These are phyloP conservation scores for Lathamus discolor DNA, from an alignment of 2,113 vertebrate genomes.

Conservation along the genomic window DNA sequence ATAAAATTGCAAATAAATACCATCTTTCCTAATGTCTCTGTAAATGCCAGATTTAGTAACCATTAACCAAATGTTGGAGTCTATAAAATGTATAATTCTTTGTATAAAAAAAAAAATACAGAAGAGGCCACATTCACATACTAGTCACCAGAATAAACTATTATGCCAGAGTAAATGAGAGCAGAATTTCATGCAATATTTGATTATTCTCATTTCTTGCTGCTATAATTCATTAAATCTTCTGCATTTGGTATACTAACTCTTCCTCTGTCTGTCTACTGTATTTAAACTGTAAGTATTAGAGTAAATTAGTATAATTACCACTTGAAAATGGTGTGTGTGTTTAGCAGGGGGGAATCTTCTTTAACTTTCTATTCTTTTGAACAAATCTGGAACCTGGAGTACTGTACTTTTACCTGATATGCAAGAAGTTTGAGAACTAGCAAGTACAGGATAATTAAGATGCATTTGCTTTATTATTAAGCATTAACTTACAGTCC, in stretches of 20 bases:
- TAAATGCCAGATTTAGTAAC: conserved; percentile 54
- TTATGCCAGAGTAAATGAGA: neutral
- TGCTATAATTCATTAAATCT: neutral
- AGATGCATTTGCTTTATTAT: neutral
- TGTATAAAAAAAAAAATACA: neutral
- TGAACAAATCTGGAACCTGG: neutral
- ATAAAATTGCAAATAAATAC: conserved; percentile 56
- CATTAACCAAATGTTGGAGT: conserved; percentile 46
- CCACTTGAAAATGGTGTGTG: neutral
- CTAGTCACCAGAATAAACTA: neutral
- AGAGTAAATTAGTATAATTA: neutral
- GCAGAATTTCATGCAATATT: neutral
- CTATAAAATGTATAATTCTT: conserved; percentile 34
- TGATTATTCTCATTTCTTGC: neutral
- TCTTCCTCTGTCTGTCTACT: neutral
- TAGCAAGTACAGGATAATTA: neutral
- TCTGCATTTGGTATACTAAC: neutral
- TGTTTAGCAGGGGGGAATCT: neutral
- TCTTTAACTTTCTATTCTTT: neutral
- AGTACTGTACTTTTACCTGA: neutral
- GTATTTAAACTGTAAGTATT: neutral
- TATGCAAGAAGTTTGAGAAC: neutral
- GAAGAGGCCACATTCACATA: neutral
- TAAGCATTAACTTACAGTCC: neutral
- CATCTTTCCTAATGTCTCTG: conserved; percentile 21